A percentile compares a stretch with the other conserved stretches of the same genome.
phyloP scores from a whole-genome alignment of 64 coral and sea anemone species.

The Pocillopora damicornis region DNA sequence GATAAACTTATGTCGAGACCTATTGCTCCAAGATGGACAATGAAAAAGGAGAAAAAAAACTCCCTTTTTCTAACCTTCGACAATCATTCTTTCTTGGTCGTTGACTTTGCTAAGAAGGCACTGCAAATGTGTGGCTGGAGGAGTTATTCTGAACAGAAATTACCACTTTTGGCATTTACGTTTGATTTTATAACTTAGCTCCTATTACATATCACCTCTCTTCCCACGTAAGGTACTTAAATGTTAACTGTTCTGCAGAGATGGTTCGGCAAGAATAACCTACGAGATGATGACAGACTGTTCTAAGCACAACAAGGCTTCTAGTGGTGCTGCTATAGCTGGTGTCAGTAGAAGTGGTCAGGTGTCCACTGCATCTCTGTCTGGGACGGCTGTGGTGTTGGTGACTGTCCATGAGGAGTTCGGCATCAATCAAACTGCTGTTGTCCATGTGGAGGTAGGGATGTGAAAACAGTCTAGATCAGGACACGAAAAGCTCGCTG shows the following conservation, averaged over 20 bases:
- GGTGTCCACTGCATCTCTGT: constrained; percentile 68
- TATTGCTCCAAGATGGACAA: neutral
- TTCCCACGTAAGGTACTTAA: neutral
- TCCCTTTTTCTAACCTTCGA: no score
- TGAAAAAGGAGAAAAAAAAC: no score
- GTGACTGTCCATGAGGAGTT: constrained; percentile 93
- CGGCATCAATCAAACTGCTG: constrained; percentile 91
- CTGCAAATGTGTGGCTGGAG: no score
- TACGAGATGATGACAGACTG: constrained; percentile 85
- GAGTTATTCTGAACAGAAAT: no score
- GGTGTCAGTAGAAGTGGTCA: constrained; percentile 58
- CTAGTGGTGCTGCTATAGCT: constrained; percentile 35
- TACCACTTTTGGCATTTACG: no score
- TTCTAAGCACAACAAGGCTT: constrained; percentile 4
- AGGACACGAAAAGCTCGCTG: no score
- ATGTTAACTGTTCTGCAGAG: constrained; percentile 25
- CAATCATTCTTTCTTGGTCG: no score
- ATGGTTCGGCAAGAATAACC: constrained; percentile 76
- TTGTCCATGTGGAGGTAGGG: constrained; percentile 88
- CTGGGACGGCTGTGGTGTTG: constrained; percentile 87
- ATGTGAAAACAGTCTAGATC: neutral
- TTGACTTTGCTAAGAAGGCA: no score
- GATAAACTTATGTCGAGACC: no score
- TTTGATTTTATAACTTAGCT: no score
- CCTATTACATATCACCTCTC: neutral